Percentiles rank a stretch among this genome's conserved stretches.
Conservation (phyloP, 2,113 vertebrate genomes). For the Oncorhynchus masou region DNA sequence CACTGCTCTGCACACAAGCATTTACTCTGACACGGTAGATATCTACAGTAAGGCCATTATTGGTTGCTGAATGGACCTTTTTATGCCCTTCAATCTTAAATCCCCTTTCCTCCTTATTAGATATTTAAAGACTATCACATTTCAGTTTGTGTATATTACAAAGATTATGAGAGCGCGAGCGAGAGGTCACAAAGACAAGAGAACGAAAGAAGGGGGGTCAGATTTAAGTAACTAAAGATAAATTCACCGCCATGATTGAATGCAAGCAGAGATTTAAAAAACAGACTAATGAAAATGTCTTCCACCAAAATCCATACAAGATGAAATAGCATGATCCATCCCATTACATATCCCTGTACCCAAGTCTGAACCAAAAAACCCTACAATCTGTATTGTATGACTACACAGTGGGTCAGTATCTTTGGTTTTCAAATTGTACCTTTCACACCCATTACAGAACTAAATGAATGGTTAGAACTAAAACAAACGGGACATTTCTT, state of each 20-base stretch:
- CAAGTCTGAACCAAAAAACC: neutral
- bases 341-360: neutral
- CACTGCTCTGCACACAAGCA: neutral
- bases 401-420: neutral
- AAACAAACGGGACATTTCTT: neutral
- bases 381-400: neutral
- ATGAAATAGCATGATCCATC: neutral
- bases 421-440: neutral
- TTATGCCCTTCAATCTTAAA: neutral
- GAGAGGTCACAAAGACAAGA: no score
- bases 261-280: neutral
- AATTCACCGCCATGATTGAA: slow-evolving; percentile 2
- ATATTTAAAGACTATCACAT: neutral
- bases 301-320: neutral
- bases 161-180: slow-evolving; percentile 1
- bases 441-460: neutral
- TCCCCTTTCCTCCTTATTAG: neutral
- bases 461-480: neutral
- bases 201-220: neutral
- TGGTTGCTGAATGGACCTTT: neutral
- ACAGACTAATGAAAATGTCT: slow-evolving; percentile 7
- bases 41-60: neutral
- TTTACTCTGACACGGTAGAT: neutral
- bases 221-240: slow-evolving; percentile 7
- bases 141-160: neutral